Percentiles rank a stretch among this genome's conserved stretches.
Evolutionary conservation across 2,797 vertebrate genomes (phyloP).

Genomic region (Sphaeramia orbicularis): DNA sequence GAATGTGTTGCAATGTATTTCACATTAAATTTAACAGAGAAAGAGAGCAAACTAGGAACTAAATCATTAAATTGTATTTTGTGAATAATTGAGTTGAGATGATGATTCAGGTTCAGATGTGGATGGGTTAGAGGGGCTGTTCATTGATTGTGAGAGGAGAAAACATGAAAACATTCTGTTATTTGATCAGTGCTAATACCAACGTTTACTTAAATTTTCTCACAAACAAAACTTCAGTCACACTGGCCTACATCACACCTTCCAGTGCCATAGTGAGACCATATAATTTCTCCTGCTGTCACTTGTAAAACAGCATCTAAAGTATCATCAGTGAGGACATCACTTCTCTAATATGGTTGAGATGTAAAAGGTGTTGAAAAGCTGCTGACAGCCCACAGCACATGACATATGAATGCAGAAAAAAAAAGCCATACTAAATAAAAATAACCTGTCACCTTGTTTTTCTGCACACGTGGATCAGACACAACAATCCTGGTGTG

Average conservation of each 20-base stretch:
- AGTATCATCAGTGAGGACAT: conserved; percentile 35
- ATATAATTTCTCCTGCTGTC: not conserved
- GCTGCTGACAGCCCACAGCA: conserved; percentile 36
- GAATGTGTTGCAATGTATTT: no score
- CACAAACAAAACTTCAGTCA: no score
- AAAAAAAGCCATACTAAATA: conserved; percentile 37
- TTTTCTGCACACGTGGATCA: conserved; percentile 5
- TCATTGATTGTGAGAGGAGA: no score
- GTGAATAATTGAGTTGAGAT: no score
- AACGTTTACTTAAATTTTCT: no score
- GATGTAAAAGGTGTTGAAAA: conserved; percentile 50
- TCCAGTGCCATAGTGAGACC: not conserved
- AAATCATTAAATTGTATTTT: no score
- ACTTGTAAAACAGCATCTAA: conserved; percentile 17
- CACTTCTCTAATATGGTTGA: conserved; percentile 31
- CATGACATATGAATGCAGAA: conserved; percentile 20
- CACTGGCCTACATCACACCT: conserved; percentile 19
- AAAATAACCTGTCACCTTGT: conserved; percentile 30
- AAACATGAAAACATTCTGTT: no score
- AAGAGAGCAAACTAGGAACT: no score
- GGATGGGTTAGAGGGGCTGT: no score
- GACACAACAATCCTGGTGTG: not conserved
- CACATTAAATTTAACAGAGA: no score
- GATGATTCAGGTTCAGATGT: no score
- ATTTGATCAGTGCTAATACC: conserved; percentile 8